phyloP scores from a whole-genome alignment of 2,888 invertebrate species.

The Diarsia brunnea region DNA sequence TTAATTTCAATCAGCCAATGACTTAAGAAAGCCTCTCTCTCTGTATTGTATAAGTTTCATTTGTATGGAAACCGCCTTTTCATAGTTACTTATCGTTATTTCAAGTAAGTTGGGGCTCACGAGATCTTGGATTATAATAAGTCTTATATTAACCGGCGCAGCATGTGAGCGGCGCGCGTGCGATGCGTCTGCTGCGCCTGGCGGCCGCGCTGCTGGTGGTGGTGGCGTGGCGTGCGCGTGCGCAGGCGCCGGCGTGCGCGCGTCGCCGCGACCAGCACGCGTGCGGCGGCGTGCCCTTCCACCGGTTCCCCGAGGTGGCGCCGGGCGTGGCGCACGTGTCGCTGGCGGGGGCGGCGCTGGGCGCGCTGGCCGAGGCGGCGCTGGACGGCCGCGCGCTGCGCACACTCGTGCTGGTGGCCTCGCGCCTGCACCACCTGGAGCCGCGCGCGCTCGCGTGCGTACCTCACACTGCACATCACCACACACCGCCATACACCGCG shows the following conservation, averaged over 20 bases:
- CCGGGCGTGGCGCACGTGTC: slow-evolving; percentile 92
- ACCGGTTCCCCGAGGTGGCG: slow-evolving; percentile 77
- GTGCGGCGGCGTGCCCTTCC: slow-evolving; percentile 80
- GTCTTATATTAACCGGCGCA: background rate
- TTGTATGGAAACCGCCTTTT: background rate
- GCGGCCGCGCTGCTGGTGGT: slow-evolving; percentile 42
- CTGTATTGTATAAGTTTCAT: background rate
- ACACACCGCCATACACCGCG: background rate
- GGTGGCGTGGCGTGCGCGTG: slow-evolving; percentile 43
- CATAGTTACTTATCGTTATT: background rate
- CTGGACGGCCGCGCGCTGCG: slow-evolving; percentile 93
- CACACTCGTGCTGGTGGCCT: slow-evolving; percentile 94
- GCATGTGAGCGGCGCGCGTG: slow-evolving; percentile 27
- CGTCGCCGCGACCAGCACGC: slow-evolving; percentile 77
- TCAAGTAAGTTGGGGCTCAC: background rate
- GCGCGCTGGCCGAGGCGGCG: slow-evolving; percentile 94
- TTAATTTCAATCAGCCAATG: too few species aligned
- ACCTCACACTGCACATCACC: background rate
- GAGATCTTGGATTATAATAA: background rate
- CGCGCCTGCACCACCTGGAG: slow-evolving; percentile 93
- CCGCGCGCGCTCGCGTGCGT: slow-evolving; percentile 93
- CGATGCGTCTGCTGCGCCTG: slow-evolving; percentile 44
- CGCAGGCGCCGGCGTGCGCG: slow-evolving; percentile 51
- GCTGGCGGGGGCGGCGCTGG: slow-evolving; percentile 91
- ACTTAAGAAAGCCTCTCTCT: too few species aligned